Evolutionary conservation across 2,888 invertebrate genomes (phyloP).

Genomic region (Cabera pusaria): DNA sequence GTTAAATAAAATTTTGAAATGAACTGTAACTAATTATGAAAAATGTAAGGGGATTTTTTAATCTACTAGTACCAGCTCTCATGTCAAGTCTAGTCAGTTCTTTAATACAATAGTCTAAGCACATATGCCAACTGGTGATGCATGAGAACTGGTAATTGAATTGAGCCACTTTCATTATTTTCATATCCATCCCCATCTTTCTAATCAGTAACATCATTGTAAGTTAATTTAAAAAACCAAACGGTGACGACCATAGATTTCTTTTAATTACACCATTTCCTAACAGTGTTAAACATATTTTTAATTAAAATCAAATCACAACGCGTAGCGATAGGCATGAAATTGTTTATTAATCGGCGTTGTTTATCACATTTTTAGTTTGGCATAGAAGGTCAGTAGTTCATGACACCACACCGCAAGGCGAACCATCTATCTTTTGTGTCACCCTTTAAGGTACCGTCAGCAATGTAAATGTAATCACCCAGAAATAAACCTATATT

Average conservation of each 20-base stretch:
- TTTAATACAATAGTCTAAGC: too few species aligned
- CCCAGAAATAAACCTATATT: too few species aligned
- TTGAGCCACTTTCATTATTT: too few species aligned
- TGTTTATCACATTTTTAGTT: constrained; percentile 1
- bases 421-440: constrained; percentile 16
- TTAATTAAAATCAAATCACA: constrained; percentile 3
- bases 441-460: constrained; percentile 21
- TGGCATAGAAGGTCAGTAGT: constrained; percentile 28
- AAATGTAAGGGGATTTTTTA: too few species aligned
- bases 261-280: not conserved
- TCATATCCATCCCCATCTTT: too few species aligned
- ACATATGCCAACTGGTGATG: too few species aligned
- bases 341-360: constrained; percentile 14
- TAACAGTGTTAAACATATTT: not conserved
- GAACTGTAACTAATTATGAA: too few species aligned
- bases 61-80: too few species aligned
- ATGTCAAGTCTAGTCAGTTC: too few species aligned
- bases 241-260: not conserved
- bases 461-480: constrained; percentile 8
- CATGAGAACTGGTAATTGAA: too few species aligned
- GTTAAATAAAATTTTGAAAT: too few species aligned
- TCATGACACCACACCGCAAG: constrained; percentile 26
- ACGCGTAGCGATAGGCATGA: constrained; percentile 5
- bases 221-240: not conserved
- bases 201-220: too few species aligned